Evolutionary conservation across 92 coral and sea anemone genomes (phyloP), one percentile per base, ranked within the genome.

Genomic region (Zoanthus gigantus): DNA sequence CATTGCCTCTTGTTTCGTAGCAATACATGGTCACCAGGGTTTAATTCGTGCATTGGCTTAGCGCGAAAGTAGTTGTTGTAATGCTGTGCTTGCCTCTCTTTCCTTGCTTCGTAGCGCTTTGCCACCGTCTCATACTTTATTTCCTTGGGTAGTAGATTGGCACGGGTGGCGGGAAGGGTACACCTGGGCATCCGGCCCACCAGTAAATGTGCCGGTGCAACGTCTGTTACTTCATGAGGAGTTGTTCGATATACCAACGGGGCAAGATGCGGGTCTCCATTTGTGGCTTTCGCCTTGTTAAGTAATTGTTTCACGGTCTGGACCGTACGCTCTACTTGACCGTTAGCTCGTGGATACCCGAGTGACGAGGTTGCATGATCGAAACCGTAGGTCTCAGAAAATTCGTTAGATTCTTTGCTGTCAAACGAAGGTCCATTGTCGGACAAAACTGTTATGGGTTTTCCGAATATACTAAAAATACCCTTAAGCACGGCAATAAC

Each of bases 391-490:
- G 42, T 60, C 23, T 76, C 12, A n/a, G 53, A 47, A 74, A 86
- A 86, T 34, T 32, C 48, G 15, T 53, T 15, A 54, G 58, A 66
- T n/a, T 47, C 54, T 30, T 74, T 56, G 50, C 72, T 65, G 31
- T 79, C 54, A 75, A 75, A 86, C 61, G 54, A 83, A 17, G 83
- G 83, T 50, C 83, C 83, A 52, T 86, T 86, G 52, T 86, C 89
- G 28, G 82, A 74, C 74, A 86, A 60, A n/a, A 86, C 42, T 50
- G 71, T 76, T 61, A 53, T 9, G 74, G 89, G 74, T 30, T 75
- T 86, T 86, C 83, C 89, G 69, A 53, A 57, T 86, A 82, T 85
- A 78, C 89, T 18, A 85, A 74, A 17, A 86, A 58, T 58, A 56
- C 71, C 72, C 82, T 86, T 86, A 16, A 76, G 73, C 83, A 61